These are phyloP conservation scores for Hydractinia symbiolongicarpus DNA, from an alignment of 30 jellyfish, hydroid and myxozoan genomes.

Conservation along the genomic window DNA sequence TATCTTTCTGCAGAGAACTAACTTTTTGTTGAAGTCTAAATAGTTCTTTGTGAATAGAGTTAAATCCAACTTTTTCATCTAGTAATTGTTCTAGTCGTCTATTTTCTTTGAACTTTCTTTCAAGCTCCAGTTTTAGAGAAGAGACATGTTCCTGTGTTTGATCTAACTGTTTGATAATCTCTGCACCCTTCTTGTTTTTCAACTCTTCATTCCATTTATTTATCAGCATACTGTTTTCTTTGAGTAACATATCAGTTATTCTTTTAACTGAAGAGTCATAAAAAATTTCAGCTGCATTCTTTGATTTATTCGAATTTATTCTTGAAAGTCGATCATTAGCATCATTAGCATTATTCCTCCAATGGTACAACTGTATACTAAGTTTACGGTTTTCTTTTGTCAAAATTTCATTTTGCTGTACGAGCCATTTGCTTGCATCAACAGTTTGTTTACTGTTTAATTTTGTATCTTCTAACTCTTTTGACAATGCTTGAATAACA, in stretches of 20 bases:
- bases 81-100: background rate
- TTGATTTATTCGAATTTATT: background rate
- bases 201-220: background rate
- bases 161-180: background rate
- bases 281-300: slow-evolving; percentile 11
- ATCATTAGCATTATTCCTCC: slow-evolving; percentile 13
- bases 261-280: background rate
- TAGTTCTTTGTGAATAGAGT: background rate
- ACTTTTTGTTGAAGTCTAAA: background rate
- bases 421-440: background rate
- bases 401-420: background rate
- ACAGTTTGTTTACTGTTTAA: background rate
- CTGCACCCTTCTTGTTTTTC: background rate
- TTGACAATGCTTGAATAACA: background rate
- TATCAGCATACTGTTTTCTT: background rate
- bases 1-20: background rate
- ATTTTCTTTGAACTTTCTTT: background rate
- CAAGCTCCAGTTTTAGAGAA: background rate
- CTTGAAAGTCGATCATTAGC: slow-evolving; percentile 9
- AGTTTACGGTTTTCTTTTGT: background rate
- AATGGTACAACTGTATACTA: background rate
- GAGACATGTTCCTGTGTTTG: background rate
- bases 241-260: background rate
- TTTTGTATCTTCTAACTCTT: background rate
- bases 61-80: background rate